Evolutionary conservation across 2,113 vertebrate species (phyloP), one percentile per base, ranked within the genome.

Genomic region (Stomatorhinus ivindoensis): DNA sequence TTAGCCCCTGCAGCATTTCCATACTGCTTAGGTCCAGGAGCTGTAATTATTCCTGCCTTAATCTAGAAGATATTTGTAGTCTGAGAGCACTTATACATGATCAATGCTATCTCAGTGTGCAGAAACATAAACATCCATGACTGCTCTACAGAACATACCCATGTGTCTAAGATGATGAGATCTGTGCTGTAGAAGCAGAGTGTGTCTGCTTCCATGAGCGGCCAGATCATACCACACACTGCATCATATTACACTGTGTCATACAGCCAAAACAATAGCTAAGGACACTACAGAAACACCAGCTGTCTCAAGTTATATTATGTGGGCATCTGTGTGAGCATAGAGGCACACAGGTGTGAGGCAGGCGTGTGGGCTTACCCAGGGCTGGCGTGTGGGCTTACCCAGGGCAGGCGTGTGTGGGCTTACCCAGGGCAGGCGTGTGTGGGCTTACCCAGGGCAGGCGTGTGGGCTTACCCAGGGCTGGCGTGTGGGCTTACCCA

Each of bases 381-480:
- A 92, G 94, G 51, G 90, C 88, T n/a, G n/a, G 1, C 21, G 0
- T 31, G 86, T 58, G 83, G 50, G 39, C 91, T 92, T 89, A 96
- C 96, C 95, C 86, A 92, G 94, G 50, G 90, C 88, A n/a, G n/a
- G n/a, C n/a, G n/a, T n/a, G n/a, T n/a, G n/a, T n/a, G n/a, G n/a
- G n/a, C n/a, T n/a, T n/a, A n/a, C n/a, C n/a, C n/a, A n/a, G n/a
- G n/a, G n/a, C n/a, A n/a, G n/a, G n/a, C n/a, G n/a, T n/a, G n/a
- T n/a, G n/a, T n/a, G n/a, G n/a, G n/a, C n/a, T n/a, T n/a, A n/a
- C n/a, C n/a, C n/a, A n/a, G n/a, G 47, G 48, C n/a, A 5, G 0
- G 1, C 9, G 0, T 35, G 86, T 50, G 84, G 47, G 39, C 91
- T 92, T 89, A 96, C 96, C 95, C 86, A 92, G 94, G 51, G 90